Base-by-base conservation (phyloP, 2,888 invertebrate genomes). In the Caenorhabditis sinica region DNA sequence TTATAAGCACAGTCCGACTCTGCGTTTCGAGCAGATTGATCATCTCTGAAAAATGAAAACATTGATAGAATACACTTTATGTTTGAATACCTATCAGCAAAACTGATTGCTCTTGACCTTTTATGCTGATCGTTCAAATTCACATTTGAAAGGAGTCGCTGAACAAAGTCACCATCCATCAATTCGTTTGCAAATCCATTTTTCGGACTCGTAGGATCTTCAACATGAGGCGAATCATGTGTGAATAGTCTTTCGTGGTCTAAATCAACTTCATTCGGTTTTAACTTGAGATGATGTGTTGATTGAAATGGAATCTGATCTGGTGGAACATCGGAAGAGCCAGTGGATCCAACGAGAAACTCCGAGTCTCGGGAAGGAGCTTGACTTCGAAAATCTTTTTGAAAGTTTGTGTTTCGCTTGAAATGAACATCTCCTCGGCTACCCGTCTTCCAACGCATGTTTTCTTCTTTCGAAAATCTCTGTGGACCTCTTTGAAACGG, bases 161-260 rank as follows among this genome's bases (percentile, higher is more conserved):
- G 73, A n/a, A 71, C 60, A 9, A 69, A 49, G 20, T 79, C 53
- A 3, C 58, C 75, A 20, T 75, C 76, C 23, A 51, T 51, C 49
- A 69, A 8, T 25, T 68, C 68, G n/a, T 43, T 76, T 33, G 13
- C 75, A 23, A 45, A 68, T 13, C 40, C 43, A 13, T 23, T 56
- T 5, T 43, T 20, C 8, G 71, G 15, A 9, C n/a, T 20, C 25
- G 30, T 17, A 0, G n/a, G 30, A 11, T 81, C 73, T n/a, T 81
- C 81, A 3, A 49, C 11, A n/a, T 73, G 66, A 4, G 81, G 66
- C 0, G 40, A 66, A 25, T 81, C 81, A 25, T 81, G 73, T 0
- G 60, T 81, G 49, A 68, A 81, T 2, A 81, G 40, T 33, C 68
- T 33, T 51, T 81, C 81, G 3, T 73, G 73, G 2, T 81, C 81